Percentiles rank a stretch among this genome's conserved stretches.
These are phyloP conservation scores for Mus pahari DNA, from an alignment of 2,113 vertebrate species.

Conservation along the genomic window DNA sequence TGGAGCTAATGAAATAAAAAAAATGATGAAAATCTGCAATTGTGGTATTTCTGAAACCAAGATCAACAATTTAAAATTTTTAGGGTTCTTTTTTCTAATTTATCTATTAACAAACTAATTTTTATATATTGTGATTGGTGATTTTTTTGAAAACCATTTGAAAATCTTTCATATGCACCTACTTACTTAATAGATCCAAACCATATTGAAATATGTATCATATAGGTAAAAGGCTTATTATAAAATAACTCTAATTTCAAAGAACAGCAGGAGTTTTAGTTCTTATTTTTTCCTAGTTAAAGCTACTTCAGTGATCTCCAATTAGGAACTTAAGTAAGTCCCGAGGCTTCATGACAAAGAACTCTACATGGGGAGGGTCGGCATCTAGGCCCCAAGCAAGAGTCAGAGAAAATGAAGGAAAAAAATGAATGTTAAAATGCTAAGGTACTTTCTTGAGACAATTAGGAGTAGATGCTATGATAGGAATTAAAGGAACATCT, in stretches of 20 bases:
- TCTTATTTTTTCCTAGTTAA: neutral
- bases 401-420: conserved; percentile 14
- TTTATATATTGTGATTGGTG: neutral
- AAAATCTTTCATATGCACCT: neutral
- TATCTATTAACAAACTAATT: neutral
- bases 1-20: neutral
- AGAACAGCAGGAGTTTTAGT: neutral
- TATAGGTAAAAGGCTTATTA: neutral
- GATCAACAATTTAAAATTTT: neutral
- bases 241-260: neutral
- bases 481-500: neutral
- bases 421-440: neutral
- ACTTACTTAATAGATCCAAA: neutral
- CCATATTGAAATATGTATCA: neutral
- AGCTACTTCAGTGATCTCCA: neutral
- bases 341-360: neutral
- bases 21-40: neutral
- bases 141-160: neutral
- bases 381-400: neutral
- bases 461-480: neutral
- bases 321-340: neutral
- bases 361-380: too few relatives aligned
- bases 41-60: neutral
- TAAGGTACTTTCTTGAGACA: neutral
- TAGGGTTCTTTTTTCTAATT: neutral